These are phyloP conservation scores for Hippoglossus stenolepis DNA, from an alignment of 2,113 vertebrate species.

Conservation along the genomic window DNA sequence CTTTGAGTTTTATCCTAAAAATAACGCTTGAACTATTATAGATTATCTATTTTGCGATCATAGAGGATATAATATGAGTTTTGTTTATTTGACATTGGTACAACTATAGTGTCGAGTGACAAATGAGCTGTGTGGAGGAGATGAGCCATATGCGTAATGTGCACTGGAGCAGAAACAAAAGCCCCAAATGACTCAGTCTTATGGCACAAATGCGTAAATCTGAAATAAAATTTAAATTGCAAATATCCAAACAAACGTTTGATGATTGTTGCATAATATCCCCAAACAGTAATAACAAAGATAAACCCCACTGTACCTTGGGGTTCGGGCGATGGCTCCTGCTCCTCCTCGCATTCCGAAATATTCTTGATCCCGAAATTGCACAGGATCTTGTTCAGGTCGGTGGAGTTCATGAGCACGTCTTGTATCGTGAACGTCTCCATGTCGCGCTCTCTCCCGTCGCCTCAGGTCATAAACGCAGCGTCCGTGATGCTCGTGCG, in stretches of 20 bases:
- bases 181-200: constrained; percentile 34
- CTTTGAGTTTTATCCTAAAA: not conserved
- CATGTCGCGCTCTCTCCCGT: constrained; percentile 57
- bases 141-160: constrained; percentile 64
- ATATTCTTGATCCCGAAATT: constrained; percentile 77
- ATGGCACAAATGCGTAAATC: not conserved
- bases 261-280: no score
- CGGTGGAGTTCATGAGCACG: constrained; percentile 79
- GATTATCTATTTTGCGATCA: not conserved
- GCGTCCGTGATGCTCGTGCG: constrained; percentile 22
- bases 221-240: not conserved
- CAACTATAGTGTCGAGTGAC: not conserved
- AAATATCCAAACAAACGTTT: not conserved
- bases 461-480: constrained; percentile 26
- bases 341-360: constrained; percentile 75
- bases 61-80: not conserved
- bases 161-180: constrained; percentile 52
- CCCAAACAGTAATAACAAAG: not conserved
- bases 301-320: constrained; percentile 64
- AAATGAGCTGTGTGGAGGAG: constrained; percentile 25
- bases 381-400: constrained; percentile 79
- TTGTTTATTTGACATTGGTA: constrained; percentile 10
- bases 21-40: not conserved
- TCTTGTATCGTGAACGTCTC: constrained; percentile 78
- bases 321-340: constrained; percentile 43